These are phyloP conservation scores for Manis crassicaudata DNA, from an alignment of 2,797 vertebrate genomes.

Conservation along the genomic window DNA sequence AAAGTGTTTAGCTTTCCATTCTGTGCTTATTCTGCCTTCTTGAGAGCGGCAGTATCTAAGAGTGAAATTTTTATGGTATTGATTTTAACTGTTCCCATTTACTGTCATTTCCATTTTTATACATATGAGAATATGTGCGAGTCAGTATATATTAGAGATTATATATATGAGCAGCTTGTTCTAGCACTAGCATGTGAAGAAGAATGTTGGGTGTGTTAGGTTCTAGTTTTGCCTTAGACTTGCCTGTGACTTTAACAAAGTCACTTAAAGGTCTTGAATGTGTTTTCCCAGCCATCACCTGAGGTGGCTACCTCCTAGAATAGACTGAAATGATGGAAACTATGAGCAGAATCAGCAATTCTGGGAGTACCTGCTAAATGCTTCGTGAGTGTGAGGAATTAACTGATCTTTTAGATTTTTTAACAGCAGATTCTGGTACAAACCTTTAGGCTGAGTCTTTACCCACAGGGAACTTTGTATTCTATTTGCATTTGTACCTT, in stretches of 20 bases:
- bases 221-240: background rate
- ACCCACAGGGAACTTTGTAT: background rate
- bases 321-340: background rate
- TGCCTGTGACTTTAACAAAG: background rate
- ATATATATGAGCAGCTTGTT: background rate
- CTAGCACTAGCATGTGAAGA: background rate
- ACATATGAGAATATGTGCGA: background rate
- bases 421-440: background rate
- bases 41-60: background rate
- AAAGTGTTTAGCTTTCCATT: background rate
- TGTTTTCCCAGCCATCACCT: background rate
- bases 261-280: background rate
- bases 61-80: background rate
- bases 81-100: background rate
- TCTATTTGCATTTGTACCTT: constrained; percentile 31
- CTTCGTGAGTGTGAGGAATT: background rate
- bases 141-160: background rate
- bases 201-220: background rate
- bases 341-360: background rate
- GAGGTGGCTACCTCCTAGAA: background rate
- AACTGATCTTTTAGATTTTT: background rate
- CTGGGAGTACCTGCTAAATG: constrained; percentile 2
- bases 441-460: background rate
- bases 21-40: background rate
- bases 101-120: background rate